A percentile compares a stretch with the other conserved stretches of the same genome.
Evolutionary conservation across 2,797 vertebrate genomes (phyloP).

Genomic region (Lophura swinhoii): DNA sequence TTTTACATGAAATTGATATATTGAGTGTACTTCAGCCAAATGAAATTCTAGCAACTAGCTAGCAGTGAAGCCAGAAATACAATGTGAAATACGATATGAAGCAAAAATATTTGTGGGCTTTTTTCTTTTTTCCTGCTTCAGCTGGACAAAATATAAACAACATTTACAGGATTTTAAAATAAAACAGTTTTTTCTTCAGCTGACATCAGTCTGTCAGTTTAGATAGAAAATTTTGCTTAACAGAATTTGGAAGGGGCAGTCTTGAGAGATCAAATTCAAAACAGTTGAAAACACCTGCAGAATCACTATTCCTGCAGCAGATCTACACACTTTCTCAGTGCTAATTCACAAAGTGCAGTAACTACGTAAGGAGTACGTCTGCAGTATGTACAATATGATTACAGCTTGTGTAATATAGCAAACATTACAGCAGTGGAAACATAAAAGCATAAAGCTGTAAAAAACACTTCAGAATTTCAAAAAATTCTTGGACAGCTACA

Average conservation of each 20-base stretch:
- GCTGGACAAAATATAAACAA: not conserved
- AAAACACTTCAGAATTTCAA: not conserved
- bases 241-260: not conserved
- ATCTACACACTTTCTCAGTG: not conserved
- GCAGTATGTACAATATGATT: not conserved
- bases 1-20: not conserved
- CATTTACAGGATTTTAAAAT: not conserved
- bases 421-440: not conserved
- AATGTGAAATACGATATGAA: not conserved
- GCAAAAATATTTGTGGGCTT: not conserved
- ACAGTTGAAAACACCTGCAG: not conserved
- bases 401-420: not conserved
- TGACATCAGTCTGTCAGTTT: not conserved
- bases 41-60: not conserved
- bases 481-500: not conserved
- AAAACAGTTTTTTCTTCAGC: not conserved
- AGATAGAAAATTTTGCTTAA: not conserved
- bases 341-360: not conserved
- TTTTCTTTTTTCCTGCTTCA: not conserved
- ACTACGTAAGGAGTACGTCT: not conserved
- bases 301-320: not conserved
- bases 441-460: not conserved
- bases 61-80: not conserved
- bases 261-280: not conserved
- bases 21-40: not conserved